Evolutionary conservation across 2,113 vertebrate genomes (phyloP).

Genomic region (Platanista minor): DNA sequence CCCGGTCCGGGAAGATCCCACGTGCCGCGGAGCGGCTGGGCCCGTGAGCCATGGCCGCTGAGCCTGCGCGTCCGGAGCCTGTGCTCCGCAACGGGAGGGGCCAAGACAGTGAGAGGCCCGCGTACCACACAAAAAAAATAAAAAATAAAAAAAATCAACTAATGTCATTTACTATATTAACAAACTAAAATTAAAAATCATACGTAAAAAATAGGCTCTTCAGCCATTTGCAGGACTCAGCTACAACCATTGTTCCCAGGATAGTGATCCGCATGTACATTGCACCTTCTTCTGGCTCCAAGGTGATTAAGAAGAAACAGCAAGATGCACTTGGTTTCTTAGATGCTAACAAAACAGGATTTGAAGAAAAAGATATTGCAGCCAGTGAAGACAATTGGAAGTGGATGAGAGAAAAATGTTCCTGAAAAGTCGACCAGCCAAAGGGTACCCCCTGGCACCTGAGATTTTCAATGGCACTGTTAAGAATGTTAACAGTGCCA

Average conservation of each 20-base stretch:
- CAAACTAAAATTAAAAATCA: not conserved
- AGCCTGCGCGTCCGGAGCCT: no score
- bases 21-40: no score
- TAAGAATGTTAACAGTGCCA: no score
- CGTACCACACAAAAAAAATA: no score
- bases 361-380: conserved; percentile 95
- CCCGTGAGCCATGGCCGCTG: no score
- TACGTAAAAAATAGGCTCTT: not conserved
- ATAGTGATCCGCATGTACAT: conserved; percentile 97
- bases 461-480: conserved; percentile 98
- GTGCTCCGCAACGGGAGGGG: no score
- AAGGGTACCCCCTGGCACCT: conserved; percentile 92
- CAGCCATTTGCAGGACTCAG: not conserved
- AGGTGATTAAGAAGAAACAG: conserved; percentile 92
- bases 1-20: no score
- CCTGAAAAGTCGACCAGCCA: conserved; percentile 88
- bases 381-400: conserved; percentile 93
- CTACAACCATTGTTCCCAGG: conserved; percentile 47
- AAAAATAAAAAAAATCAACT: not conserved
- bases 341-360: conserved; percentile 93
- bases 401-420: conserved; percentile 96
- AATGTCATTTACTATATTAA: not conserved
- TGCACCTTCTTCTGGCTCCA: conserved; percentile 94
- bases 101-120: no score
- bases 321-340: conserved; percentile 95